Base-by-base conservation (phyloP, 2,888 invertebrate species). In the Melanargia galathea region DNA sequence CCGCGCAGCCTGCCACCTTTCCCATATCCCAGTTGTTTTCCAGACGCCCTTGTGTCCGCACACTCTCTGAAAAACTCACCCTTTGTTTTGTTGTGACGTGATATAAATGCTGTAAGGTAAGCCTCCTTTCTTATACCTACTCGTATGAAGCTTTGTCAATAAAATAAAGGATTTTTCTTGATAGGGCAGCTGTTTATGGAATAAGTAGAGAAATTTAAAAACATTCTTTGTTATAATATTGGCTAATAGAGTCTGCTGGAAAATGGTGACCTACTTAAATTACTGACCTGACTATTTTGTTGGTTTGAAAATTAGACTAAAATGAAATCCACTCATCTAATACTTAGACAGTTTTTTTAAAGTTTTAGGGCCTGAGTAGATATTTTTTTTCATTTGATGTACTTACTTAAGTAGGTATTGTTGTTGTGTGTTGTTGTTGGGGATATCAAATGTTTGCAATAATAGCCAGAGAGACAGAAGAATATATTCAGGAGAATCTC, bases 31-130 rank as follows among this genome's bases (percentile, higher is more conserved):
- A 90, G 87, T 90, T 85, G 87, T 84, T 85, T 75, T 83, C 74
- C 72, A 70, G 73, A 67, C 70, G 55, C 63, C 64, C 58, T 51
- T 68, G 76, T 71, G 77, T 58, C 61, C 74, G 71, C 72, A 80
- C 86, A 82, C 74, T 70, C 74, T 70, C 68, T 60, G 60, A 56
- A 63, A 30, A 64, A 65, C 58, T 58, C 35, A 55, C 59, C 49
- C 73, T 65, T 82, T 82, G 82, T 82, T 83, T 84, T 84, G 80
- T 82, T 75, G 70, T 74, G 69, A 71, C 78, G 75, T 75, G 77
- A 81, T 84, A 81, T 84, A 83, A 80, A 90, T 90, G 90, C 73
- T 79, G 76, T 89, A 84, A 87, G 89, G 90, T 90, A 78, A 86
- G 85, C 69, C 58, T 33, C 33, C 30, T 24, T 30, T 38, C 13